Evolutionary conservation across 2,888 invertebrate species (phyloP), one percentile per base, ranked within the genome.

Genomic region (Antheraea yamamai): DNA sequence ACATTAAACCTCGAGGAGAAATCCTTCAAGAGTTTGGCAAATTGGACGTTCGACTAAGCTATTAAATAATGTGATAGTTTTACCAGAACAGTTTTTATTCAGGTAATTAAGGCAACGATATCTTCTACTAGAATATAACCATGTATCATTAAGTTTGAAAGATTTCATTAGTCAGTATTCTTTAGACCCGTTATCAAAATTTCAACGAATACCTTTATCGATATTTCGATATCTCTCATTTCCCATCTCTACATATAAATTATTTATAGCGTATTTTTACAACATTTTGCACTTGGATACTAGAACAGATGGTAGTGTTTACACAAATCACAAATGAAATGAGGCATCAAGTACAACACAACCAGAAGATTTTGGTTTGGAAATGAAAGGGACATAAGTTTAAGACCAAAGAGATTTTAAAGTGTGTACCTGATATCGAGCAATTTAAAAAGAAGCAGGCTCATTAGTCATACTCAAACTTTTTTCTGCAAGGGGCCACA

Each of bases 281-380:
- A 84, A 86, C 86, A 88, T 76, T 80, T 83, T 83, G 79, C 78
- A 80, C 81, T 79, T 83, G 77, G 77, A 74, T 78, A 78, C 78
- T 73, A 61, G 76, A 87, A 85, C 93, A 93, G 93, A 93, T 93
- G 93, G 89, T 85, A 76, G 70, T 90, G 89, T 92, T 91, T 89
- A 85, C 87, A 84, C 16, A 83, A 86, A 87, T 90, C 87, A 87
- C 80, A 84, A 82, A 84, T 89, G 88, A 90, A 91, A 91, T 89
- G 85, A 85, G 82, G 87, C 83, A 39, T 70, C 20, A 20, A n/a
- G 10, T 30, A 30, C 12, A 26, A 66, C 4, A 64, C 64, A 64
- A 58, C 2, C 12, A 14, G 12, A 26, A 64, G 26, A 30, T 6
- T 30, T 12, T 26, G 20, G 23, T 23, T 20, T 8, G 10, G 10